A percentile compares a stretch with the other conserved stretches of the same genome.
Conservation (phyloP, 2,888 invertebrate genomes). For the Athalia circularis region DNA sequence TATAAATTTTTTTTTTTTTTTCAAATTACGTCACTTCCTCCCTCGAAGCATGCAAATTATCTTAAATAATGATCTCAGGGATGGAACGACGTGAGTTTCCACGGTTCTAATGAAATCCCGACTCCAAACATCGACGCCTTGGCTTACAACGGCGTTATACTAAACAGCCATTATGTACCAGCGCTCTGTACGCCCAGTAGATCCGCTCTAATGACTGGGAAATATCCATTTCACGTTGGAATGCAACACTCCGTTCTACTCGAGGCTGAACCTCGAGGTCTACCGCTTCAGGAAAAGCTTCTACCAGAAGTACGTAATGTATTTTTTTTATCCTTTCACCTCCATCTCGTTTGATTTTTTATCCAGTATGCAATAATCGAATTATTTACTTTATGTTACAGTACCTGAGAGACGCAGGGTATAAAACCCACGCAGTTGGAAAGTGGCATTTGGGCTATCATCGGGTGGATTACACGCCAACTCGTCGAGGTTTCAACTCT, state of each 20-base stretch:
- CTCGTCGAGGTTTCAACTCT: slow-evolving; percentile 85
- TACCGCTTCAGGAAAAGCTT: slow-evolving; percentile 82
- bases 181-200: slow-evolving; percentile 90
- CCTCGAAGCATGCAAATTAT: not conserved
- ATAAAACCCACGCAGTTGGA: slow-evolving; percentile 88
- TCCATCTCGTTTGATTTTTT: not conserved
- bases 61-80: slow-evolving; percentile 78
- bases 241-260: slow-evolving; percentile 83
- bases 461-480: slow-evolving; percentile 82
- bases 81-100: slow-evolving; percentile 93
- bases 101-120: slow-evolving; percentile 89
- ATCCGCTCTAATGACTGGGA: slow-evolving; percentile 87
- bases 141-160: slow-evolving; percentile 88
- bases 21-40: not conserved
- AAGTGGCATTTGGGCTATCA: slow-evolving; percentile 95
- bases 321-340: not conserved
- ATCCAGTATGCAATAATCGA: slow-evolving; percentile 60
- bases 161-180: slow-evolving; percentile 90
- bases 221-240: slow-evolving; percentile 88
- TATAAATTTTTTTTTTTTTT: not conserved
- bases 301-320: slow-evolving; percentile 77
- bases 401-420: slow-evolving; percentile 81
- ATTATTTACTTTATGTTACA: slow-evolving; percentile 74
- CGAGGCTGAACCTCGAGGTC: slow-evolving; percentile 82
- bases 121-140: slow-evolving; percentile 93